Evolutionary conservation across 1,140 invertebrate genomes (phyloP).

Genomic region (Drosophila kikkawai): DNA sequence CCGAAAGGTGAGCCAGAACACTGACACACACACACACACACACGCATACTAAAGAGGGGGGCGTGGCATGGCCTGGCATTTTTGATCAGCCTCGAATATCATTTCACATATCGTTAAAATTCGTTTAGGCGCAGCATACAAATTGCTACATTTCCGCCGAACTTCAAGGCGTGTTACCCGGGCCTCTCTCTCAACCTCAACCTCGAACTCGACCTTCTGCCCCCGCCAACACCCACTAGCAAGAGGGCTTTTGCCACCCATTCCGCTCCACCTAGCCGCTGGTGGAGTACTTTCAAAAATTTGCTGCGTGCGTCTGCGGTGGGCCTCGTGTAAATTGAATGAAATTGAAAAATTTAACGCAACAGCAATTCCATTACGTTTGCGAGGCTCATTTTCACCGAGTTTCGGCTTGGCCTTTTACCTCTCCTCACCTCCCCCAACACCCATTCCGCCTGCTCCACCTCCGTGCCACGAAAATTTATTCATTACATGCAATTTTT

Average conservation of each 20-base stretch:
- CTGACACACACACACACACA: constrained; percentile 19
- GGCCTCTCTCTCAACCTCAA: constrained; percentile 7
- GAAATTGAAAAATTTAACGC: constrained; percentile 84
- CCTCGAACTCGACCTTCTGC: neutral
- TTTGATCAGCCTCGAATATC: constrained; percentile 82
- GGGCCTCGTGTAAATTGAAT: constrained; percentile 78
- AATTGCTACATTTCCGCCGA: constrained; percentile 82
- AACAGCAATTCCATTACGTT: constrained; percentile 82
- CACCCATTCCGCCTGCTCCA: neutral
- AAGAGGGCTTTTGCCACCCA: neutral
- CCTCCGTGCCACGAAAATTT: constrained; percentile 64
- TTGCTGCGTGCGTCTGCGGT: constrained; percentile 69
- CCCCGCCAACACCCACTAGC: neutral
- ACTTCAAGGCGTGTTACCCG: constrained; percentile 54
- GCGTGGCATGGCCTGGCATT: constrained; percentile 55
- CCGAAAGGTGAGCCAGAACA: constrained; percentile 65
- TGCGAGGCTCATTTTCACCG: constrained; percentile 78
- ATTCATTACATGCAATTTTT: constrained; percentile 84
- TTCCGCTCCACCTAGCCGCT: constrained; percentile 15
- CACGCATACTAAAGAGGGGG: constrained; percentile 9
- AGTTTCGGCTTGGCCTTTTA: constrained; percentile 47
- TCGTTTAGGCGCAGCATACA: constrained; percentile 82
- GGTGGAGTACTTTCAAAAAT: constrained; percentile 65
- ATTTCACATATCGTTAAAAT: constrained; percentile 84
- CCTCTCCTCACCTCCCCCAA: neutral